Evolutionary conservation across 2,797 vertebrate species (phyloP).

Genomic region (Sebastes taczanowskii): DNA sequence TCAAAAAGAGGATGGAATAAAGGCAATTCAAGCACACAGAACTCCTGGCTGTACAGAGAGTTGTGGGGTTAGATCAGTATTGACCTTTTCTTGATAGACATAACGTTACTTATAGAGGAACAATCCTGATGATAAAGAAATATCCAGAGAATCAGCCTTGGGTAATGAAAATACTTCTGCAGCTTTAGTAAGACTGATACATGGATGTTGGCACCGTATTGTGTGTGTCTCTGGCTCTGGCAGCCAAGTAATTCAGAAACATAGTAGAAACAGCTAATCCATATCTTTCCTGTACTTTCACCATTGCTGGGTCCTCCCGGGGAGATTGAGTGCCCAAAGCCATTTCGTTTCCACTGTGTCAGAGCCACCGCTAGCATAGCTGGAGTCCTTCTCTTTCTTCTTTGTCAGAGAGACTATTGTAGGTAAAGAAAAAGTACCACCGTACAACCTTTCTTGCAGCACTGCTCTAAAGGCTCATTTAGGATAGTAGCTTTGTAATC

Average conservation of each 20-base stretch:
- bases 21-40: slow-evolving; percentile 20
- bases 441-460: background rate
- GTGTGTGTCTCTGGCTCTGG: slow-evolving; percentile 7
- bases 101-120: slow-evolving; percentile 26
- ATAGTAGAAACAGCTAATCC: slow-evolving; percentile 54
- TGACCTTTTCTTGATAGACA: slow-evolving; percentile 27
- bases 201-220: slow-evolving; percentile 25
- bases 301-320: slow-evolving; percentile 25
- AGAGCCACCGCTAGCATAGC: slow-evolving; percentile 9
- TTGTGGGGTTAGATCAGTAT: slow-evolving; percentile 22
- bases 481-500: background rate
- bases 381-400: slow-evolving; percentile 8
- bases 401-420: slow-evolving; percentile 13
- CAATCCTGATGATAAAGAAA: slow-evolving; percentile 34
- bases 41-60: background rate
- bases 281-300: slow-evolving; percentile 57
- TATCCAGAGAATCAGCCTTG: slow-evolving; percentile 15
- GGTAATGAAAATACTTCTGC: slow-evolving; percentile 30
- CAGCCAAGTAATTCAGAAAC: slow-evolving; percentile 50
- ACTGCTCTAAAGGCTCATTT: background rate
- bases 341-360: slow-evolving; percentile 54
- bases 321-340: slow-evolving; percentile 44
- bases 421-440: background rate
- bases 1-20: slow-evolving; percentile 29
- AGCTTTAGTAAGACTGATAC: slow-evolving; percentile 29